A percentile compares a stretch with the other conserved stretches of the same genome.
phyloP scores from a whole-genome alignment of 2,888 invertebrate genomes.

The Watsonalla binaria region DNA sequence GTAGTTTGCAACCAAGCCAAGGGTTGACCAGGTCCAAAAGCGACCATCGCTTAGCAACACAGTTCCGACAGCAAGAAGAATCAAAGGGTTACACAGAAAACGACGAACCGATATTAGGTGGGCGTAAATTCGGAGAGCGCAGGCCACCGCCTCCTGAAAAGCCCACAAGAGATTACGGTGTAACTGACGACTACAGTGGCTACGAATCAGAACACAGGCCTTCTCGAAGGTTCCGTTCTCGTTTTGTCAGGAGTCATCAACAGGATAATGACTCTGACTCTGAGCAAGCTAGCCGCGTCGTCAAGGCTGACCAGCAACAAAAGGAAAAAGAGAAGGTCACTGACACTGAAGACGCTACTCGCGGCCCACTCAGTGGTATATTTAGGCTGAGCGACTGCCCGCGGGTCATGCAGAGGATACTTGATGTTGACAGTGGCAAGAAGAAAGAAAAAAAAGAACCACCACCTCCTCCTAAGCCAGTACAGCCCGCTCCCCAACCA shows the following conservation, averaged over 20 bases:
- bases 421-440: constrained; percentile 86
- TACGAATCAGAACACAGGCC: constrained; percentile 82
- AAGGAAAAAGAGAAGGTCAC: constrained; percentile 84
- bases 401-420: constrained; percentile 91
- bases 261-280: constrained; percentile 88
- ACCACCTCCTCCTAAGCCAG: constrained; percentile 74
- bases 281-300: constrained; percentile 80
- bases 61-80: constrained; percentile 92
- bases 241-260: constrained; percentile 83
- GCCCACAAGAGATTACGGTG: constrained; percentile 79
- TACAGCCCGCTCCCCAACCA: constrained; percentile 77
- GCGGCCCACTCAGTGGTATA: constrained; percentile 92
- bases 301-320: constrained; percentile 82
- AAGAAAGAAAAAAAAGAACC: constrained; percentile 88
- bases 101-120: constrained; percentile 84
- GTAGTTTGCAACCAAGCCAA: constrained; percentile 80
- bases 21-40: constrained; percentile 95
- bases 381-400: constrained; percentile 92
- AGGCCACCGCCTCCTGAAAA: constrained; percentile 74
- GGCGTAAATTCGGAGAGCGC: constrained; percentile 88
- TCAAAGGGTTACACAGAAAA: constrained; percentile 80
- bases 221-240: constrained; percentile 84
- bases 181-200: constrained; percentile 82
- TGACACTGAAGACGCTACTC: constrained; percentile 93
- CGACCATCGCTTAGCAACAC: constrained; percentile 92